Evolutionary conservation across 2,113 vertebrate species (phyloP).

Genomic region (Dasyprocta punctata): DNA sequence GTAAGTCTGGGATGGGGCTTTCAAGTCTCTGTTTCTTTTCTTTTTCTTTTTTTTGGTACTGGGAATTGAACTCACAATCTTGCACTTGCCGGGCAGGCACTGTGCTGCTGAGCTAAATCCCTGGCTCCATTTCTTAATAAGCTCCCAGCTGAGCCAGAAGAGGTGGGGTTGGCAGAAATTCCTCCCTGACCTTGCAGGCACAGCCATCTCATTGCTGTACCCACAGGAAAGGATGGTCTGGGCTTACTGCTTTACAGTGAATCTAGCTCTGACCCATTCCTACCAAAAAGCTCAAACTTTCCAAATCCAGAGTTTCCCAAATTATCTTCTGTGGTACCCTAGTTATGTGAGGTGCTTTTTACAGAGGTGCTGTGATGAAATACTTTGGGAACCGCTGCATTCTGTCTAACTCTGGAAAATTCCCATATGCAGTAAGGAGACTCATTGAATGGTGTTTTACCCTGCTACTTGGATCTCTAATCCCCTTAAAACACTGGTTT

Average conservation of each 20-base stretch:
- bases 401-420: background rate
- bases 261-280: background rate
- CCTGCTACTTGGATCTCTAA: background rate
- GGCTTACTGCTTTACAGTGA: background rate
- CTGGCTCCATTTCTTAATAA: background rate
- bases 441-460: background rate
- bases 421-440: background rate
- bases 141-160: background rate
- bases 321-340: background rate
- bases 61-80: too few relatives aligned
- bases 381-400: background rate
- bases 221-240: background rate
- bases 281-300: background rate
- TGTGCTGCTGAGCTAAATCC: too few relatives aligned
- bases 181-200: background rate
- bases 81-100: too few relatives aligned
- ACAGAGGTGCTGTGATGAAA: background rate
- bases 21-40: background rate
- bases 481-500: background rate
- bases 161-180: background rate
- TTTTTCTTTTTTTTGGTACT: too few relatives aligned
- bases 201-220: background rate
- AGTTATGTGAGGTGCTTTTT: background rate
- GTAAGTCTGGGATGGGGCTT: background rate
- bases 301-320: conserved; percentile 2